Conservation (phyloP, 1,140 invertebrate species). For the Plectrocnemia conspersa region DNA sequence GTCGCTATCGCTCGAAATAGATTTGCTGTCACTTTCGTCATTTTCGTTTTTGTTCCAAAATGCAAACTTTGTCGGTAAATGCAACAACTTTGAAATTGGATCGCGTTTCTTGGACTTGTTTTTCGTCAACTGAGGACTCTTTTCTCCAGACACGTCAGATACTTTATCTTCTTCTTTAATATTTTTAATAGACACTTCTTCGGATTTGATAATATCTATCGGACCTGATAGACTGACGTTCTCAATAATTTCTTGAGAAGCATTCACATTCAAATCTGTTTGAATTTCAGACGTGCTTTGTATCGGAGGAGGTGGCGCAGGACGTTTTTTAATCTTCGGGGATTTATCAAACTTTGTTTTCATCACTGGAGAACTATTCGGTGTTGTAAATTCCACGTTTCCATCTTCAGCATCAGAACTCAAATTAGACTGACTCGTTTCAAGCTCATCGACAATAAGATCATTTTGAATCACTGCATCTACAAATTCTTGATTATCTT, state of each 20-base stretch:
- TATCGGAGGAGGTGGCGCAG: constrained; percentile 44
- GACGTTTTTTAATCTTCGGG: constrained; percentile 47
- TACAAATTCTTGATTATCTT: neutral
- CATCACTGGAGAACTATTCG: constrained; percentile 44
- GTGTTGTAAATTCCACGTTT: constrained; percentile 50
- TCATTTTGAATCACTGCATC: neutral
- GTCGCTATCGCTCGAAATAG: too few relatives aligned
- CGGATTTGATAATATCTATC: too few relatives aligned
- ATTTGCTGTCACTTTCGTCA: neutral
- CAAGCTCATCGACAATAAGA: neutral
- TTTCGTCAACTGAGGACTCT: too few relatives aligned
- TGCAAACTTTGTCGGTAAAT: constrained; percentile 47
- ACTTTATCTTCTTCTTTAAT: constrained; percentile 6
- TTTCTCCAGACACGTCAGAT: neutral
- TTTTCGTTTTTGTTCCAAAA: constrained; percentile 45
- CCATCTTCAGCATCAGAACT: constrained; percentile 34
- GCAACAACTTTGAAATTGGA: constrained; percentile 45
- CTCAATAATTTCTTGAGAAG: constrained; percentile 5
- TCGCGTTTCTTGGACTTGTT: constrained; percentile 23
- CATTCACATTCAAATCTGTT: constrained; percentile 13
- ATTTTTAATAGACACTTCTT: constrained; percentile 1
- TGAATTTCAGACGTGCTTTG: constrained; percentile 5
- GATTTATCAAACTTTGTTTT: constrained; percentile 40
- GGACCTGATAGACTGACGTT: too few relatives aligned
- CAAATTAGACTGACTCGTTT: constrained; percentile 20